Evolutionary conservation across 1,140 invertebrate species (phyloP), one percentile per base, ranked within the genome.

Genomic region (Pemphigus obesinymphae): DNA sequence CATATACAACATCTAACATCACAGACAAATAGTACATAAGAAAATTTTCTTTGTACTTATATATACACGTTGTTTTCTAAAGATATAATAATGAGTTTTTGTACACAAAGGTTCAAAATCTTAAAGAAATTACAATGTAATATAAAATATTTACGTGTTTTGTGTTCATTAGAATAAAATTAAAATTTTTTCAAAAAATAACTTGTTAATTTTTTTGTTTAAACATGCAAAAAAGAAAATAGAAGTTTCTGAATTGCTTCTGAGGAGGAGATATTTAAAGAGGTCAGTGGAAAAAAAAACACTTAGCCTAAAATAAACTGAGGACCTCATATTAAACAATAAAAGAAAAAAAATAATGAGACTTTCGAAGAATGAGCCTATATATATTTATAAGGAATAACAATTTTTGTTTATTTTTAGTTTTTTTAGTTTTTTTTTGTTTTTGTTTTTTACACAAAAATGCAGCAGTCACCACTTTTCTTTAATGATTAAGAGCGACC

Each of bases 1-100:
- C 73, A 78, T 80, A 63, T 80, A 80, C 55, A 80, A 80, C 37
- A 45, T 80, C 76, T 80, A 80, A 80, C 76, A 80, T 80, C 76
- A 80, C 76, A 80, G 76, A 80, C 55, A 80, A 80, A 80, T 80
- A 7, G 76, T 61, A 80, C 76, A 61, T 43, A 63, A 80, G 76
- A 80, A 80, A 61, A 48, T n/a, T 29, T 80, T 80, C 76, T 80
- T 63, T 10, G 76, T 63, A 80, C 76, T 43, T 70, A 11, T 70
- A 80, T 80, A 43, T 80, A 80, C 76, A 80, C n/a, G 15, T 78
- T 78, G 10, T 26, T 78, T 50, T 80, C 34, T 80, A 80, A 45
- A 80, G 76, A 63, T 80, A 63, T 80, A 61, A 80, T 61, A 78
- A 58, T 80, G 23, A 80, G 20, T 80, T 78, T 80, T 80, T 80